Base-by-base conservation (phyloP, 2,888 invertebrate species). In the Heteromyza rotundicornis region DNA sequence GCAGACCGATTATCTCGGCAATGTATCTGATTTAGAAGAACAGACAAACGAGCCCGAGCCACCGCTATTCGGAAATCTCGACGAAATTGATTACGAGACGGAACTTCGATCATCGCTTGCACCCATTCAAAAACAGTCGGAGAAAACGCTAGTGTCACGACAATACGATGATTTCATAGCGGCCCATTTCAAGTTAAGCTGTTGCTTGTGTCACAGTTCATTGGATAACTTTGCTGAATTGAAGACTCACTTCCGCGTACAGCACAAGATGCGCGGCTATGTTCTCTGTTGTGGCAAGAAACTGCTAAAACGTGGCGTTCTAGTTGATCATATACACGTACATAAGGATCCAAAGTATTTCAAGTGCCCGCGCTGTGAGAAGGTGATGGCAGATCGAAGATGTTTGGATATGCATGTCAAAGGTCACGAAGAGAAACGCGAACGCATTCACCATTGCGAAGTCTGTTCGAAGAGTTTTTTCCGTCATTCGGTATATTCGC, bases 281-380 rank as follows among this genome's bases (percentile, higher is more conserved):
- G 74, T 77, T 0, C 62, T 72, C 16, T 82, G 82, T 55, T 82
- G 82, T 55, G 74, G 74, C 16, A 76, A 74, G 5, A 82, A 81
- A 64, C 79, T 78, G 12, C 71, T 68, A 12, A 78, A 79, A 55
- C 74, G 81, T 0, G 75, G 77, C 0, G 63, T 75, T 0, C 74
- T 82, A 2, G 75, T 81, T 0, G 82, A 82, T 57, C 82, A 82
- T 57, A 66, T 82, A 52, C 71, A 74, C 1, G 72, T 74, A 0
- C 82, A 82, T 64, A 67, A 76, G 51, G 73, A 82, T 59, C 82
- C 82, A 0, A 75, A 80, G 2, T 72, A 77, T 12, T 82, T 82
- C 22, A 81, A 80, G 62, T 80, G 80, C 19, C 65, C 71, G 5
- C 69, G 74, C 12, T 80, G 80, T 56, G 64, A 66, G 1, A 77